Conservation (phyloP, 1,140 invertebrate genomes). For the Chelonus insularis region DNA sequence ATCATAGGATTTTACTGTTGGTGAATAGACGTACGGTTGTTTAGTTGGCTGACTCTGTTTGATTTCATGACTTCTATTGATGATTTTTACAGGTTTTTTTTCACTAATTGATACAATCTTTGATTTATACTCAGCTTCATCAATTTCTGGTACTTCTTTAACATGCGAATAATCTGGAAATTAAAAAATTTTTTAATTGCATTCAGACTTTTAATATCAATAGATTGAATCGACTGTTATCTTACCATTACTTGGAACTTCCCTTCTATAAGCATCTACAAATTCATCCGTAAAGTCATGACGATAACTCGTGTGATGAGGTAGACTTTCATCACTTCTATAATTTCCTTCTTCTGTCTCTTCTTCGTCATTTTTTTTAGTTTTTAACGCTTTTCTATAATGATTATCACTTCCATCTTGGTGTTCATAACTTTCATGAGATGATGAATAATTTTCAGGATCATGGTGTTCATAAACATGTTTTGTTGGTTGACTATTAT, state of each 20-base stretch:
- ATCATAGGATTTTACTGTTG: too few relatives aligned
- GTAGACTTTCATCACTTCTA: not conserved
- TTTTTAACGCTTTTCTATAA: not conserved
- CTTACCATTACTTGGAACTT: conserved; percentile 41
- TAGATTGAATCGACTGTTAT: too few relatives aligned
- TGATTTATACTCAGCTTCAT: conserved; percentile 14
- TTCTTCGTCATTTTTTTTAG: conserved; percentile 30
- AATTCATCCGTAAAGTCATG: conserved; percentile 44
- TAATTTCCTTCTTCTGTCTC: conserved; percentile 36
- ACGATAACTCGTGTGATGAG: conserved; percentile 20
- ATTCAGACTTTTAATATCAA: not conserved
- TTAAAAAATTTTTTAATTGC: conserved; percentile 1
- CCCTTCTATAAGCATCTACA: conserved; percentile 40
- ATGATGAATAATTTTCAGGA: not conserved
- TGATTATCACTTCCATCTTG: not conserved
- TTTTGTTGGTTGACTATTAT: not conserved
- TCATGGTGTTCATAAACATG: conserved; percentile 3
- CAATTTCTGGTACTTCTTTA: conserved; percentile 36
- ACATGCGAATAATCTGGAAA: conserved; percentile 35
- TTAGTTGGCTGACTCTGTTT: not conserved
- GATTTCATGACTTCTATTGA: conserved; percentile 12
- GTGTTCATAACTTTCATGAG: not conserved
- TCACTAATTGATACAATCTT: not conserved
- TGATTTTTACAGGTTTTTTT: not conserved
- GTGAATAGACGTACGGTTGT: not conserved